Evolutionary conservation across 2,888 invertebrate species (phyloP).

Genomic region (Agonopterix subpropinquella): DNA sequence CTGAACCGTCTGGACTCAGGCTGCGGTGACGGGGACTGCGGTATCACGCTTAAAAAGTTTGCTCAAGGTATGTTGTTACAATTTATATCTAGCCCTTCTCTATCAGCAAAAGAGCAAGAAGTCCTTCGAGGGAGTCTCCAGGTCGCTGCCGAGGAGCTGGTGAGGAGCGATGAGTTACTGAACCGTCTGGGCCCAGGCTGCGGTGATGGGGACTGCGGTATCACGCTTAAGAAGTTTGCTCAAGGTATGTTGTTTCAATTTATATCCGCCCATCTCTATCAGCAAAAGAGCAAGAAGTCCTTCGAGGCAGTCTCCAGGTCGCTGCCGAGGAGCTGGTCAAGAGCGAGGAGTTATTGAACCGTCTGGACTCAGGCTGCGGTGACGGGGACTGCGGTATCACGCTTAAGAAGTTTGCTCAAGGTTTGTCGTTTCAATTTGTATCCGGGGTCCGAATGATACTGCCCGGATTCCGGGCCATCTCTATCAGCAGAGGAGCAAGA

Average conservation of each 20-base stretch:
- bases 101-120: conserved; percentile 35
- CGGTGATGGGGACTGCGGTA: conserved; percentile 87
- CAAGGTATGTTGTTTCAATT: conserved; percentile 43
- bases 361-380: conserved; percentile 81
- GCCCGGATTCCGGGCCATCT: conserved; percentile 45
- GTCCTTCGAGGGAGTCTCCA: conserved; percentile 46
- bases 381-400: conserved; percentile 87
- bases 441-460: no score
- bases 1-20: conserved; percentile 81
- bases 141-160: conserved; percentile 68
- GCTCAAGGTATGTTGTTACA: conserved; percentile 58
- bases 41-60: conserved; percentile 78
- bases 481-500: conserved; percentile 36
- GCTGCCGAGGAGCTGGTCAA: conserved; percentile 71
- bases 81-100: conserved; percentile 32
- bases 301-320: conserved; percentile 44
- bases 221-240: conserved; percentile 78
- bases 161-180: conserved; percentile 73
- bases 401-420: conserved; percentile 76
- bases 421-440: conserved; percentile 27
- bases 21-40: conserved; percentile 86
- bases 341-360: conserved; percentile 77
- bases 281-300: conserved; percentile 31
- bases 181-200: conserved; percentile 81
- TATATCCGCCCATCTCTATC: conserved; percentile 35